Base-by-base conservation (phyloP, 2,888 invertebrate genomes). In the Polyploca ridens region DNA sequence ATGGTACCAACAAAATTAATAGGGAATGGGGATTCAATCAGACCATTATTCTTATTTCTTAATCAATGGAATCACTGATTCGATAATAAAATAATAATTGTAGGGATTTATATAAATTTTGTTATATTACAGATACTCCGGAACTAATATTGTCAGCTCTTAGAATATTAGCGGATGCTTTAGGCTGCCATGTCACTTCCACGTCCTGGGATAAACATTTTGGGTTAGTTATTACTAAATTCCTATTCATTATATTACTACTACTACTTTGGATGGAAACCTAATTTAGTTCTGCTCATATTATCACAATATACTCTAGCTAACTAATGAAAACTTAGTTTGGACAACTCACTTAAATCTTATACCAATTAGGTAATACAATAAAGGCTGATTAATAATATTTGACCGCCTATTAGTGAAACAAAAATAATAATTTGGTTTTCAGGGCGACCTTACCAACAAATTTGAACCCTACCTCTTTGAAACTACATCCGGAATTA, bases 171-270 rank as follows among this genome's bases (percentile, higher is more conserved):
- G 96, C 97, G 2, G 97, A 97, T 79, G 96, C 97, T 27, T 88
- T 98, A 62, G 97, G 97, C 3, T 96, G 96, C 64, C 97, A 97
- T 75, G 96, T 97, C 0, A 96, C 96, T 0, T 95, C 96, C n/a
- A 97, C 97, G 10, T 96, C 96, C 13, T 98, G 97, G 97, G 98
- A 98, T 84, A 96, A 96, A 82, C 94, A 91, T 76, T 94, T 94
- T 76, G 93, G 94, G 94, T 94, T 77, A 62, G 62, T 7, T 27
- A 27, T 27, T 1, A 1, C 27, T 27, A 1, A 27, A 27, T 27
- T 27, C 27, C 27, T 27, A 27, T 27, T 27, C 27, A 27, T 27
- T 27, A 27, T 27, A 27, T 27, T 27, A 27, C 27, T 27, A 27
- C 27, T 27, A 27, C 27, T 27, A 35, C 35, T n/a, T n/a, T 35